Percentiles rank a stretch among this genome's conserved stretches.
Evolutionary conservation across 2,113 vertebrate genomes (phyloP).

Genomic region (Orientallactaga bullata): DNA sequence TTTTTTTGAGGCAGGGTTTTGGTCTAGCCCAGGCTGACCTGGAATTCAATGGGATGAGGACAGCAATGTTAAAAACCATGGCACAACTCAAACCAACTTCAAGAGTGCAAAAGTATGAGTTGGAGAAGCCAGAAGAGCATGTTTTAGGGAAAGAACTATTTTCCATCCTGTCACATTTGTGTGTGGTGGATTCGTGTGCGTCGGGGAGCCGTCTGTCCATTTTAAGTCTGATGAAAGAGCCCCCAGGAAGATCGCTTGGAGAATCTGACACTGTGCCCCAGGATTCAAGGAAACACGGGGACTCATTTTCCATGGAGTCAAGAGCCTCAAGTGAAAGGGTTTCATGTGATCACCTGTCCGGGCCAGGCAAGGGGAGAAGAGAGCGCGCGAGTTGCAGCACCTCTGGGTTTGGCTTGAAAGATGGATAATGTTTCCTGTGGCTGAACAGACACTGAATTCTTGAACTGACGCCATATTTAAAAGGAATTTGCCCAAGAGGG

Average conservation of each 20-base stretch:
- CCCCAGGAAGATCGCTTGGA: neutral
- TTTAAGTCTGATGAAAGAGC: neutral
- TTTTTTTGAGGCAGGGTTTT: too few species aligned
- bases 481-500: neutral
- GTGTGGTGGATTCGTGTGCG: neutral
- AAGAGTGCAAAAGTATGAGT: neutral
- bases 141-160: constrained; percentile 1
- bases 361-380: neutral
- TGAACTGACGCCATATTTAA: neutral
- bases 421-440: neutral
- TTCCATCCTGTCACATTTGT: neutral
- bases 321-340: neutral
- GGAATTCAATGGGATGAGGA: too few species aligned
- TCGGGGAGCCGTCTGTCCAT: neutral
- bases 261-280: neutral
- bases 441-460: neutral
- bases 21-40: too few species aligned
- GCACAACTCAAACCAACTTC: neutral
- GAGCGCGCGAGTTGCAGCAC: neutral
- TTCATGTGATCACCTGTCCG: neutral
- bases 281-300: neutral
- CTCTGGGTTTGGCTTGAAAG: neutral
- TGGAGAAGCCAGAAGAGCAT: neutral
- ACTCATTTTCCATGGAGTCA: neutral
- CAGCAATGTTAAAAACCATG: neutral